Conservation (phyloP, 2,797 vertebrate genomes). For the Characodon lateralis region DNA sequence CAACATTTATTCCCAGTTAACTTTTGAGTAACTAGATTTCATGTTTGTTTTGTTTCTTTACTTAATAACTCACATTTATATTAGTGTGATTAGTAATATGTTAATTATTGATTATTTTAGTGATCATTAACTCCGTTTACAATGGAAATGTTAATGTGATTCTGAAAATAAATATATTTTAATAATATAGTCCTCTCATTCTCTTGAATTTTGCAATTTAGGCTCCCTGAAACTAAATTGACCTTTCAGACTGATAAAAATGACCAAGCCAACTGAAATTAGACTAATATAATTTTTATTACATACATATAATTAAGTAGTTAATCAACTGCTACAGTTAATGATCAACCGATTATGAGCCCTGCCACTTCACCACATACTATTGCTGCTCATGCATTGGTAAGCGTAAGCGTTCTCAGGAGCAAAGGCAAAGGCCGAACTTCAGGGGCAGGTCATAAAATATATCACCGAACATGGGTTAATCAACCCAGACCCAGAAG, state of each 20-base stretch:
- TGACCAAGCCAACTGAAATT: too few species aligned
- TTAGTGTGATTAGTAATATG: neutral
- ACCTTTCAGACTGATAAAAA: neutral
- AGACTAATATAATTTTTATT: too few species aligned
- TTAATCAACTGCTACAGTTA: neutral
- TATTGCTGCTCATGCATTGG: neutral
- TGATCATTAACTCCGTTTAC: neutral
- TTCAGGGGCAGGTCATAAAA: neutral
- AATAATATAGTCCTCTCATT: too few species aligned
- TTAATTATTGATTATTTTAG: neutral
- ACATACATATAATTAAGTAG: neutral
- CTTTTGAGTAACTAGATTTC: too few species aligned
- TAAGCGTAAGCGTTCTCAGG: neutral
- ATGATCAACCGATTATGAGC: neutral
- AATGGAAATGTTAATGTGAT: neutral
- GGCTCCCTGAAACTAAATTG: too few species aligned
- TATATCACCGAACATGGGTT: neutral
- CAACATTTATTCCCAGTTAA: too few species aligned
- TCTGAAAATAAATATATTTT: neutral
- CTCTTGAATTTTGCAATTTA: too few species aligned
- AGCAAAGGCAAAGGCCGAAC: neutral
- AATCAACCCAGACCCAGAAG: neutral
- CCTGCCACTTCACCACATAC: neutral
- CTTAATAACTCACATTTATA: neutral
- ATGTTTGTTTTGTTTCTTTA: too few species aligned